Evolutionary conservation across 2,113 vertebrate species (phyloP), one percentile per base, ranked within the genome.

Genomic region (Cololabis saira): DNA sequence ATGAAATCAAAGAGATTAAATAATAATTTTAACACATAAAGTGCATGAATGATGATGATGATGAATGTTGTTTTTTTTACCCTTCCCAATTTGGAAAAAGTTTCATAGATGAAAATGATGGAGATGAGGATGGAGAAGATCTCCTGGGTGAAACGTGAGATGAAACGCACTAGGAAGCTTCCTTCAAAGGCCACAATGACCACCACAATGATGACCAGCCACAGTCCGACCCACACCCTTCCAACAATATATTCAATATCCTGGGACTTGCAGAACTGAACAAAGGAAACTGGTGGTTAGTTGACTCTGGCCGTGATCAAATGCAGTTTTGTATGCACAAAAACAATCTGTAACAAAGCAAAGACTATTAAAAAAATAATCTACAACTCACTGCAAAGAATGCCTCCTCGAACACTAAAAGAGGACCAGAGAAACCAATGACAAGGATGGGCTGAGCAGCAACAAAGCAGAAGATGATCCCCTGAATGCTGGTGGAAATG

Each of bases 101-200:
- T 99, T 91, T 98, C 97, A 0, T 91, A 98, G 92, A 99, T 99
- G 93, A 99, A 99, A 89, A 99, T 99, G 91, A 99, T 94, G 70
- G 98, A 99, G 90, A 99, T 99, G 87, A 99, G 96, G 89, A 99
- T 95, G 90, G 98, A 96, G 90, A 99, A 99, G 86, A 99, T 98
- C 91, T 99, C 98, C 86, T 99, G 97, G 19, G 98, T 99, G 89
- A 97, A 99, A 68, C 97, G 96, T 59, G 96, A 98, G 85, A 99
- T 96, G 93, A 90, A 99, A 58, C 95, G 95, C 67, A 99, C 98
- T 85, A 99, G 90, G 91, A 98, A 94, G 82, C 98, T 99, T 82
- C 95, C 98, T 83, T 99, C 98, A 0, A 78, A 91, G 27, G 96
- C 98, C 76, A 99, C 97, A 22, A 97, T 90, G 62, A 95, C 0